Conservation (phyloP, 1,140 invertebrate species). For the Drosophila kohkoa region DNA sequence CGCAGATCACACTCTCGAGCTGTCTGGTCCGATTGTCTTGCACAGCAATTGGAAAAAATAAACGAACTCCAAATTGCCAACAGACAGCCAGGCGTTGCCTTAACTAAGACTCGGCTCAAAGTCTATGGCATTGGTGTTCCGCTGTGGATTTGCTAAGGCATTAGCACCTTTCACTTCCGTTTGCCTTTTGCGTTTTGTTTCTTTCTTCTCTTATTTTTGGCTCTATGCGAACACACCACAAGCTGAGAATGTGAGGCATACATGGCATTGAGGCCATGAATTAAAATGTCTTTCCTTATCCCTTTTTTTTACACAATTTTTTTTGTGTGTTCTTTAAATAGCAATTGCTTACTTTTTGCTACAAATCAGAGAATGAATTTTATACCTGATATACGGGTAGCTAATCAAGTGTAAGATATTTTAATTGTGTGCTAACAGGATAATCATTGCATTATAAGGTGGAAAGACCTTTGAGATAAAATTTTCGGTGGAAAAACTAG, state of each 20-base stretch:
- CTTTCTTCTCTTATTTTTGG: slow-evolving; percentile 3
- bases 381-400: no score
- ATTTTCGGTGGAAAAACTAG: no score
- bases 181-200: slow-evolving; percentile 16
- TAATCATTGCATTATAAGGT: no score
- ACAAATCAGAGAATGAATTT: no score
- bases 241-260: not conserved
- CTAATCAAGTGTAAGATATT: no score
- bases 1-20: slow-evolving; percentile 11
- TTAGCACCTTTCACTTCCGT: slow-evolving; percentile 42
- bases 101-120: slow-evolving; percentile 41
- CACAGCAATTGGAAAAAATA: not conserved
- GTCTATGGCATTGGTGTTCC: slow-evolving; percentile 16
- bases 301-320: not conserved
- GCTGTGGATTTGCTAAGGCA: slow-evolving; percentile 33
- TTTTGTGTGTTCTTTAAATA: not conserved
- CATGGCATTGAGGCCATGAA: not conserved
- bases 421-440: no score
- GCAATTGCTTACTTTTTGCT: no score
- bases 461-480: no score
- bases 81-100: slow-evolving; percentile 24
- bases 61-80: slow-evolving; percentile 29
- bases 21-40: slow-evolving; percentile 14
- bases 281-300: not conserved
- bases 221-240: not conserved